Conservation (phyloP, 2,113 vertebrate species). For the Panurus biarmicus region DNA sequence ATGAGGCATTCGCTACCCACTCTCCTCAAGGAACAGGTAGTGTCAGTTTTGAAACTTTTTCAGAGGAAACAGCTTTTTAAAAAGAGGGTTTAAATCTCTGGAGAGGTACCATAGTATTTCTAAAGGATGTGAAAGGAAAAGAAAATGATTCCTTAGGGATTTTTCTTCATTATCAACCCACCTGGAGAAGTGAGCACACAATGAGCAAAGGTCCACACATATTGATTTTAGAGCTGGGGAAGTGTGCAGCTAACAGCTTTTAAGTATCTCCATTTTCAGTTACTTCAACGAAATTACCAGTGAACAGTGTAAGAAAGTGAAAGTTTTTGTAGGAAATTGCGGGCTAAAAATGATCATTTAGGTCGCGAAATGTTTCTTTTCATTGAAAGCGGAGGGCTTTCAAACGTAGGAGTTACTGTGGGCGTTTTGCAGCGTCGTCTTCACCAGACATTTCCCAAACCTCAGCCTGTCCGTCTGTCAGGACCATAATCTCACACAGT, state of each 20-base stretch:
- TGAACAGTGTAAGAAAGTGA: conserved; percentile 31
- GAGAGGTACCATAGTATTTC: conserved; percentile 15
- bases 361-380: conserved; percentile 42
- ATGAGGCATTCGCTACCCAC: rapidly evolving
- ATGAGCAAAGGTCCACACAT: conserved; percentile 4
- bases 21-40: background rate
- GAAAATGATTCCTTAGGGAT: conserved; percentile 47
- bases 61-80: background rate
- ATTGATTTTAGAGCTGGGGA: conserved; percentile 51
- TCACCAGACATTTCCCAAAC: background rate
- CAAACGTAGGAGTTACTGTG: background rate
- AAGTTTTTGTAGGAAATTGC: conserved; percentile 59
- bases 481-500: background rate
- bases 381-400: conserved; percentile 30
- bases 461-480: conserved; percentile 12
- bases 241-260: conserved; percentile 51
- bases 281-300: conserved; percentile 63
- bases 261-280: conserved; percentile 65
- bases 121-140: conserved; percentile 23
- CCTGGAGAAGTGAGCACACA: conserved; percentile 3
- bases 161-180: conserved; percentile 55
- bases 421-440: background rate
- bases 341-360: conserved; percentile 35
- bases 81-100: conserved; percentile 20
- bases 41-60: background rate